Evolutionary conservation across 2,113 vertebrate genomes (phyloP), one percentile per base, ranked within the genome.

Genomic region (Nanorana parkeri): DNA sequence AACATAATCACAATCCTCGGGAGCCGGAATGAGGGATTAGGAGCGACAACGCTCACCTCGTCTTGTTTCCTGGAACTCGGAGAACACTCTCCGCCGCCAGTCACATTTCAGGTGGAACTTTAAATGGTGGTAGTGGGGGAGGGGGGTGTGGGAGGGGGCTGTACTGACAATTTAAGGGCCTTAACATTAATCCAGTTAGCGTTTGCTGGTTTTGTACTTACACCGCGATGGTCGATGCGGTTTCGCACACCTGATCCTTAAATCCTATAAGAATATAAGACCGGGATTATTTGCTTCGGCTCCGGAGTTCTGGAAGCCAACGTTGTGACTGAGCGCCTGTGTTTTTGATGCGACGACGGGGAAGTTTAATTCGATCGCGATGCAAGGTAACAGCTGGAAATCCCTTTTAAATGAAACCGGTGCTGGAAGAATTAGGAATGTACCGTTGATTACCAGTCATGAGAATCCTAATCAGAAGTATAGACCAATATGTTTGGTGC

Each of bases 1-100:
- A 80, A 80, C 68, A 71, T 81, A 81, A 81, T 81, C 79, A 41
- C 20, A 56, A 47, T 24, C 17, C 24, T 32, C 16, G 20, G 68
- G 60, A 47, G 68, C 58, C 17, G 2, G 26, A 26, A 41, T 74
- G 79, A 74, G 36, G 69, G 29, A 74, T 81, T 65, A 74, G 36
- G 67, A 74, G 69, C 7, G 68, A n/a, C 69, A 29, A 32, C 0
- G 32, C 21, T 29, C 21, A 21, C 56, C 61, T 71, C 55, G 17
- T 6, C 51, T 51, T 61, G 32, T 80, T 68, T 47, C 77, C 32
- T 51, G 67, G 16, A 60, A 58, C 32, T 36, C 66, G 19, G 17
- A 24, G 17, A 61, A n/a, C 26, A 32, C 41, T 73, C 24, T 17
- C 21, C 6, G 3, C 20, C 52, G 52, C 32, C 61, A 73, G 5